Evolutionary conservation across 2,113 vertebrate species (phyloP).

Genomic region (Puffinus mauretanicus): DNA sequence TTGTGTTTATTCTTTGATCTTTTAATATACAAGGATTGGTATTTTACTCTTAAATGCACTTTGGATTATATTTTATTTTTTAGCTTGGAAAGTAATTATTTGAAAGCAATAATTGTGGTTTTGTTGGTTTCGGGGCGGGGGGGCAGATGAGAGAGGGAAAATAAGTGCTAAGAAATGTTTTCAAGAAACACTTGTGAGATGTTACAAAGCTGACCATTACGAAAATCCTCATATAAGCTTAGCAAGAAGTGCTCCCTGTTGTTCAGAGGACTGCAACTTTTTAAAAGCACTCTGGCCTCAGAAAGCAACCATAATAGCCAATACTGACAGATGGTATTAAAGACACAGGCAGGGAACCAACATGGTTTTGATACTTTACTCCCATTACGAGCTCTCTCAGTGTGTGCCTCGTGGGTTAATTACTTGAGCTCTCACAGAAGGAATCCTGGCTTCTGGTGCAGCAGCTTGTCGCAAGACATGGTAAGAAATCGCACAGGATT

Average conservation of each 20-base stretch:
- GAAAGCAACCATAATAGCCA: not conserved
- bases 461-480: constrained; percentile 36
- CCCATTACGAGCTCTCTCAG: not conserved
- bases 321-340: constrained; percentile 25
- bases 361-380: not conserved
- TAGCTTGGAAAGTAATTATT: not conserved
- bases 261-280: not conserved
- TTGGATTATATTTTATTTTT: not conserved
- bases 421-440: constrained; percentile 34
- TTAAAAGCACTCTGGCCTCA: not conserved
- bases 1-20: not conserved
- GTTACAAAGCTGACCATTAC: not conserved
- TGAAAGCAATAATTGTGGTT: not conserved
- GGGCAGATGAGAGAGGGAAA: not conserved
- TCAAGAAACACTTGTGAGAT: not conserved
- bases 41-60: not conserved
- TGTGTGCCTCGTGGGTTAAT: constrained; percentile 29
- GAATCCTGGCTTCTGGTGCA: constrained; percentile 40
- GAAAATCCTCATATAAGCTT: not conserved
- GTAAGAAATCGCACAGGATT: not conserved
- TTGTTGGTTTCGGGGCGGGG: not conserved
- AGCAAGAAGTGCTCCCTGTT: not conserved
- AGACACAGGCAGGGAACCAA: constrained; percentile 3
- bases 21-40: not conserved
- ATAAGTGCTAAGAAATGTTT: not conserved